phyloP scores from a whole-genome alignment of 2,113 vertebrate species.

The Siniperca chuatsi region DNA sequence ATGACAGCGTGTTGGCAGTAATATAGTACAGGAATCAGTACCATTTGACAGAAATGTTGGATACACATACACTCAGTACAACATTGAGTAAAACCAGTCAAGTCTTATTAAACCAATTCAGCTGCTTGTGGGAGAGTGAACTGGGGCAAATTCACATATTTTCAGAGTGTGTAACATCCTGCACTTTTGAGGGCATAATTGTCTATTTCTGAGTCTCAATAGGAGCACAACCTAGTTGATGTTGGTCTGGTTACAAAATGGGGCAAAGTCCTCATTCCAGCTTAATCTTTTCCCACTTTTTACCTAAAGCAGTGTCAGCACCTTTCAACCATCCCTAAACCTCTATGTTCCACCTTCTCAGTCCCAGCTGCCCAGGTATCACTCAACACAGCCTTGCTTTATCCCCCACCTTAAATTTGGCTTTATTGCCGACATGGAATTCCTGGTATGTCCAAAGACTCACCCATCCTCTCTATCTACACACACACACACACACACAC shows the following conservation, averaged over 20 bases:
- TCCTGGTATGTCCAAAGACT: slow-evolving; percentile 78
- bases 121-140: slow-evolving; percentile 35
- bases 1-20: slow-evolving; percentile 55
- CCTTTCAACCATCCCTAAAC: slow-evolving; percentile 41
- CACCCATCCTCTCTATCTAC: slow-evolving; percentile 66
- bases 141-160: slow-evolving; percentile 23
- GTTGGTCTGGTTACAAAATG: slow-evolving; percentile 55
- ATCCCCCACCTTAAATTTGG: slow-evolving; percentile 74
- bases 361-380: slow-evolving; percentile 74
- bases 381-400: slow-evolving; percentile 71
- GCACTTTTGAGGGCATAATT: slow-evolving; percentile 29
- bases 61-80: slow-evolving; percentile 33
- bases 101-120: slow-evolving; percentile 40
- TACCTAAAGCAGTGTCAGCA: slow-evolving; percentile 41
- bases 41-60: slow-evolving; percentile 51
- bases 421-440: slow-evolving; percentile 81
- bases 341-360: slow-evolving; percentile 32
- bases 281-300: slow-evolving; percentile 49
- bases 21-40: slow-evolving; percentile 47
- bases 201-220: slow-evolving; percentile 50
- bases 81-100: slow-evolving; percentile 42
- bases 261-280: slow-evolving; percentile 37
- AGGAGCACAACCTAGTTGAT: slow-evolving; percentile 45
- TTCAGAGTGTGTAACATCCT: slow-evolving; percentile 37
- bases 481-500: slow-evolving; percentile 47